Percentiles rank a stretch among this genome's conserved stretches.
Evolutionary conservation across 2,113 vertebrate species (phyloP).

Genomic region (Limnothrissa miodon): DNA sequence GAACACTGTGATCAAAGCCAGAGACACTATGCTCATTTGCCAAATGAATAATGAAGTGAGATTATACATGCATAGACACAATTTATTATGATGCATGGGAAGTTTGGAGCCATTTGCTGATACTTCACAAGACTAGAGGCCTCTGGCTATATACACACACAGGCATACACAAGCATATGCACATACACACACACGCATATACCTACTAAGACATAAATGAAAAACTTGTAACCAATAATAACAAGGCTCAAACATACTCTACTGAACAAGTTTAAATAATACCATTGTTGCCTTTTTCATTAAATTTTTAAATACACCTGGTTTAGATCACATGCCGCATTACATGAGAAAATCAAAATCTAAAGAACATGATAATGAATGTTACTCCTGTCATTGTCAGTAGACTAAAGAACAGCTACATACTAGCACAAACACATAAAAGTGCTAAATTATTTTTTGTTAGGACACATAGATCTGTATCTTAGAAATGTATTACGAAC

Average conservation of each 20-base stretch:
- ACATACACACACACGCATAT: background rate
- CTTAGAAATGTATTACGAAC: no score
- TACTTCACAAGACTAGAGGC: background rate
- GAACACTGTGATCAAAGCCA: background rate
- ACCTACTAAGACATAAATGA: background rate
- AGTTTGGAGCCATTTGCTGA: background rate
- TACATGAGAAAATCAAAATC: no score
- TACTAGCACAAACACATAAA: background rate
- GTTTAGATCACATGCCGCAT: no score
- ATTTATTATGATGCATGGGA: background rate
- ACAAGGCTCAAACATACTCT: no score
- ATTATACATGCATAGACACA: background rate
- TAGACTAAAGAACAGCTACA: background rate
- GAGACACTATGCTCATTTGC: background rate
- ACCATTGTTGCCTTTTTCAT: no score
- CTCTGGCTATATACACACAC: background rate
- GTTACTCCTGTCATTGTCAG: background rate
- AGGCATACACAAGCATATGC: background rate
- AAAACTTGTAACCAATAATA: background rate
- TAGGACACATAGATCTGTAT: no score
- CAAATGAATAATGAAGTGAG: background rate
- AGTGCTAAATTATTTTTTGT: background rate
- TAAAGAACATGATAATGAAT: conserved; percentile 3
- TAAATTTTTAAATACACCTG: no score
- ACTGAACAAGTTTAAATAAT: no score